Conservation (phyloP, 2,113 vertebrate genomes). For the Sinocyclocheilus maitianheensis region DNA sequence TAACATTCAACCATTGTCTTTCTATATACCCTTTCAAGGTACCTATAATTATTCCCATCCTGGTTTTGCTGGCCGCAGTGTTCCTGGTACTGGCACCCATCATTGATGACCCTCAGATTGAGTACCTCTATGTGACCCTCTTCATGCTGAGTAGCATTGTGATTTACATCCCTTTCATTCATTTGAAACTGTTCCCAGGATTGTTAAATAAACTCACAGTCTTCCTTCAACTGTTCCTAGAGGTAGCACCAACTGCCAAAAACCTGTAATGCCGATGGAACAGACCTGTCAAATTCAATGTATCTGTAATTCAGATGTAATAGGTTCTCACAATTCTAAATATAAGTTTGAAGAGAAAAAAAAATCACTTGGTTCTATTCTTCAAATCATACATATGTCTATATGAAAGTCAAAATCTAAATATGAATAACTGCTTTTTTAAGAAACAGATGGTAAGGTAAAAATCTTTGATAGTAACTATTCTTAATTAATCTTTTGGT, state of each 20-base stretch:
- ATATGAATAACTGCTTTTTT: not conserved
- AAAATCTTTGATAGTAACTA: not conserved
- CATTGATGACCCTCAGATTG: constrained; percentile 79
- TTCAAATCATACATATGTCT: not conserved
- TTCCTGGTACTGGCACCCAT: constrained; percentile 85
- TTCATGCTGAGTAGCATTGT: constrained; percentile 82
- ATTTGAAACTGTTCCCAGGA: constrained; percentile 75
- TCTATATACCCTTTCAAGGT: constrained; percentile 69
- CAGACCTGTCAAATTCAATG: not conserved
- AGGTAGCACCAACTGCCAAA: constrained; percentile 81
- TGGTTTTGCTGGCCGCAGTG: constrained; percentile 78
- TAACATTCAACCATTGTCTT: not conserved
- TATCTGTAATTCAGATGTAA: not conserved
- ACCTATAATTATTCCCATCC: constrained; percentile 80
- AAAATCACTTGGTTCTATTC: not conserved
- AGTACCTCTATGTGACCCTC: constrained; percentile 82
- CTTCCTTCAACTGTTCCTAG: constrained; percentile 85
- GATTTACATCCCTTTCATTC: constrained; percentile 84
- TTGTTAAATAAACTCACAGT: constrained; percentile 76
- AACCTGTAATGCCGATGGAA: constrained; percentile 63
- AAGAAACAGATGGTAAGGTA: not conserved
- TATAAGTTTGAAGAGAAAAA: not conserved
- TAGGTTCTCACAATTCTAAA: not conserved
- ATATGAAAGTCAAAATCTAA: not conserved
- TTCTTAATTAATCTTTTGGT: not conserved